Base-by-base conservation (phyloP, 2,888 invertebrate species). In the Clitarchus hookeri region DNA sequence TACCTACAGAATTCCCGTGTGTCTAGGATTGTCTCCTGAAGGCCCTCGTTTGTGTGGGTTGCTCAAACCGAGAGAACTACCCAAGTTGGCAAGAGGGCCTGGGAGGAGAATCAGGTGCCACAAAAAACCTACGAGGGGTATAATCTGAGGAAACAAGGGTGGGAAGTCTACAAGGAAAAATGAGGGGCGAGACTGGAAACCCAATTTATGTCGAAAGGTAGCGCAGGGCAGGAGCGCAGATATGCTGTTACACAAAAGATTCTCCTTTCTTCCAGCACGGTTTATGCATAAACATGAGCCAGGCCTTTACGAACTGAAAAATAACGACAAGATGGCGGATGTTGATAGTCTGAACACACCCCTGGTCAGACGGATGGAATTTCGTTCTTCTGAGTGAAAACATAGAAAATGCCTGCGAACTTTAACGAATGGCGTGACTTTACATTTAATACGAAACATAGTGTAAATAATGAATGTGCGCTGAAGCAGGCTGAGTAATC, bases 171-270 rank as follows among this genome's bases (percentile, higher is more conserved):
- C 65, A 65, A 65, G 12, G 65, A 65, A n/a, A 48, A 65, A 65
- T n/a, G n/a, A 65, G 65, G 65, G 65, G n/a, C 1, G 65, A 65
- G 65, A 65, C 11, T n/a, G 65, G 65, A 23, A 65, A 65, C 23
- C 65, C 65, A 65, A 65, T 65, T 65, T 65, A 65, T 65, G 65
- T 16, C 8, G 65, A 23, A 65, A 65, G 65, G 65, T 19, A 65
- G n/a, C 65, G 65, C 65, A 16, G 65, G 65, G 65, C n/a, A n/a
- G 65, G 65, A 65, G 65, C 65, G 65, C 65, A 65, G 65, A 65
- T 65, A 65, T 23, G 19, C 65, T 65, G 65, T 19, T 19, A 65
- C 65, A 23, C 65, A 16, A 23, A 65, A 23, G n/a, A 19, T n/a
- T 65, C 65, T n/a, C n/a, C n/a, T 65, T 65, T 23, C 65, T 65